Evolutionary conservation across 2,797 vertebrate genomes (phyloP), one percentile per base, ranked within the genome.

Genomic region (Microhierax caerulescens): DNA sequence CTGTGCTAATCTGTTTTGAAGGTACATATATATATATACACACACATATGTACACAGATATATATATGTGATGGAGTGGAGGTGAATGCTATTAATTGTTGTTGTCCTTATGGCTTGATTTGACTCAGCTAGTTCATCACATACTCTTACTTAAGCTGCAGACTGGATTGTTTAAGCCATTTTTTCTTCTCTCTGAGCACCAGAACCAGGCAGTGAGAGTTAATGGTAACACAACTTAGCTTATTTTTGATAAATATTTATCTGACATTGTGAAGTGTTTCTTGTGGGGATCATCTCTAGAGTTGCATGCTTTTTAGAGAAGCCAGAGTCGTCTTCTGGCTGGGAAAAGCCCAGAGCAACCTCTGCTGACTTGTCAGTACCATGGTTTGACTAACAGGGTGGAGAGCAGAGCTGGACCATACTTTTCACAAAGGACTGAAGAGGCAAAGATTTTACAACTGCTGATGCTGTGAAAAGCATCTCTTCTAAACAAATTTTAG

Each of bases 201-300:
- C 69, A 88, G 41, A 93, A 87, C 28, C 48, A 69, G 78, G 82
- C 47, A 72, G 47, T 83, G 82, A 80, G 70, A 94, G 70, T 79
- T 90, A 90, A 85, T 69, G 68, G 43, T 72, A 81, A 76, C 48
- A 77, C 23, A 93, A 17, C 17, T 65, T 88, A 72, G 45, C 51
- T 87, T 74, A 69, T 43, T 90, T 95, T 89, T 90, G n/a, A 75
- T 93, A 93, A 88, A 94, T 85, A 89, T 76, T 88, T 94, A 34
- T 85, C 59, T 93, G 85, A 86, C 87, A 73, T 88, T 41, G 37
- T 86, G 72, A 93, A 96, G 61, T 45, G 23, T 84, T 92, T 45
- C 37, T 95, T 70, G 59, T 1, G 1, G 39, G 76, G 39, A 57
- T 75, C 53, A 28, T 48, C 36, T 93, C 47, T 90, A 25, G 37